Evolutionary conservation across 1,140 invertebrate genomes (phyloP).

Genomic region (Pseudomyrmex concolor): DNA sequence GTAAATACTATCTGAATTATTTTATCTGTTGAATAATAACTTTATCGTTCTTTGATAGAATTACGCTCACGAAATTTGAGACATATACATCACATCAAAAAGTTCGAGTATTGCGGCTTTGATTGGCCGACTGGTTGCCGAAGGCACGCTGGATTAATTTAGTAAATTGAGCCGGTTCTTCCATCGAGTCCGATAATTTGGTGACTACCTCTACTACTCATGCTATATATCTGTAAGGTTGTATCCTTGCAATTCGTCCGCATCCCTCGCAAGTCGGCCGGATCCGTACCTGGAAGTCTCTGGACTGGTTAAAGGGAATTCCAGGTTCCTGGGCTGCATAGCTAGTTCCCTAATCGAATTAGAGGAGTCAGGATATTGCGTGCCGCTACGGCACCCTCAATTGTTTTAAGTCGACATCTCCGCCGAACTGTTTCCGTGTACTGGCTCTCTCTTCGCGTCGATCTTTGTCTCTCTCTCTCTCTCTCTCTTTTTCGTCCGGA

Average conservation of each 20-base stretch:
- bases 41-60: background rate
- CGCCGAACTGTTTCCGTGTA: slow-evolving; percentile 74
- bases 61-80: slow-evolving; percentile 43
- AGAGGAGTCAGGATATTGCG: slow-evolving; percentile 85
- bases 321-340: slow-evolving; percentile 75
- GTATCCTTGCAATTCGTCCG: slow-evolving; percentile 51
- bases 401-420: slow-evolving; percentile 85
- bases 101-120: slow-evolving; percentile 68
- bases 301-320: slow-evolving; percentile 74
- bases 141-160: slow-evolving; percentile 81
- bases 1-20: no score
- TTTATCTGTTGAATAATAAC: no score
- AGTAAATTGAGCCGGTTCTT: slow-evolving; percentile 84
- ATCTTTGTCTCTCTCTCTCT: slow-evolving; percentile 3
- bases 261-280: slow-evolving; percentile 34
- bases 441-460: slow-evolving; percentile 7
- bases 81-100: slow-evolving; percentile 72
- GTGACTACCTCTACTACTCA: slow-evolving; percentile 62
- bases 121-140: slow-evolving; percentile 58
- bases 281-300: slow-evolving; percentile 74
- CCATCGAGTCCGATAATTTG: slow-evolving; percentile 84
- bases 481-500: slow-evolving; percentile 73
- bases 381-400: slow-evolving; percentile 80
- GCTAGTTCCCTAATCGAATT: slow-evolving; percentile 84
- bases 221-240: slow-evolving; percentile 28